Conservation (phyloP, 2,113 vertebrate genomes). For the Sander lucioperca region DNA sequence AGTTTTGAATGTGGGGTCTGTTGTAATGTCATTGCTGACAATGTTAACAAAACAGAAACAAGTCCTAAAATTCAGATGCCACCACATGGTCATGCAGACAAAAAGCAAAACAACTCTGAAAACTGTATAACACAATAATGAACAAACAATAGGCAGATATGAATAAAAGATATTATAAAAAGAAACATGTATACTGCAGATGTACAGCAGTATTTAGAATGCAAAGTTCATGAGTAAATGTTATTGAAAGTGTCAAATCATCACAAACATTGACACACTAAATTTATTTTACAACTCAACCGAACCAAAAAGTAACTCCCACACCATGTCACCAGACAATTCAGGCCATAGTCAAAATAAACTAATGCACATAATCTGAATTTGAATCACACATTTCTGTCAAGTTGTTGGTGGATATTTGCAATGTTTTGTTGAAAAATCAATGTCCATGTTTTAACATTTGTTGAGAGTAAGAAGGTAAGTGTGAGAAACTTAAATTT, state of each 20-base stretch:
- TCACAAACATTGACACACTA: background rate
- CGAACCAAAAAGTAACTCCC: background rate
- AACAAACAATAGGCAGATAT: background rate
- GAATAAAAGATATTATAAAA: background rate
- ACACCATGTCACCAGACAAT: background rate
- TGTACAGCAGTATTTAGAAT: background rate
- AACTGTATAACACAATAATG: background rate
- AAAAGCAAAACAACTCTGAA: slow-evolving; percentile 12
- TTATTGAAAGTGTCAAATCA: background rate
- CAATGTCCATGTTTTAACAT: background rate
- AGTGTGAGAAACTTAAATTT: background rate
- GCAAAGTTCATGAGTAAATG: background rate
- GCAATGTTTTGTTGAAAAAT: background rate
- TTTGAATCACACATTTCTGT: background rate
- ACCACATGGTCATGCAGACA: slow-evolving; percentile 10
- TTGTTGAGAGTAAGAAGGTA: background rate
- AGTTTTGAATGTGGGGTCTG: slow-evolving; percentile 24
- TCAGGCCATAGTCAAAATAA: background rate
- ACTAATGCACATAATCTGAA: background rate
- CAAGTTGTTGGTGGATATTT: background rate
- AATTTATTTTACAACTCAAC: background rate
- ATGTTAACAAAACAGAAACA: slow-evolving; percentile 40
- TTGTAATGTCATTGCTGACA: slow-evolving; percentile 32
- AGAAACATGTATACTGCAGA: background rate
- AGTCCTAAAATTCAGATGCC: slow-evolving; percentile 36